Base-by-base conservation (phyloP, 2,888 invertebrate species). In the Andrena hattorfiana region DNA sequence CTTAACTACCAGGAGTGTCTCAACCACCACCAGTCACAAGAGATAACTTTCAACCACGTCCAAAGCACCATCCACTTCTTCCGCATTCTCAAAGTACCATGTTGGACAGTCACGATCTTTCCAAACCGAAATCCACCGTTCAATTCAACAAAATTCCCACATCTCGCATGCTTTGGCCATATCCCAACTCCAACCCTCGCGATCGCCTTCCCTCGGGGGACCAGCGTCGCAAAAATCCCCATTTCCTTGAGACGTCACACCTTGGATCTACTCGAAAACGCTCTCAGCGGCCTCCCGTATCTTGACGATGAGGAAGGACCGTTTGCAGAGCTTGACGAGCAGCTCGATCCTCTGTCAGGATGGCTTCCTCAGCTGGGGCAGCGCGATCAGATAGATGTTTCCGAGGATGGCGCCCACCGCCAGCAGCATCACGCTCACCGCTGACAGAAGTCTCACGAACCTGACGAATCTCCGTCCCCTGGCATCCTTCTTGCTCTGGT, bases 261-360 rank as follows among this genome's bases (percentile, higher is more conserved):
- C 54, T 20, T 10, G 49, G 32, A 30, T 77, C 85, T 91, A 93
- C 90, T 94, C 93, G 89, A 92, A 94, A 67, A 94, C 90, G 67
- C 90, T 91, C 73, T 93, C 92, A 16, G 90, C 91, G 74, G 93
- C 92, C 81, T 93, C 93, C 54, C 92, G 89, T 68, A 93, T 94
- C 84, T 93, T 93, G 35, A 93, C 93, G 73, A 93, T 91, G 74
- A 94, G 91, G 87, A 93, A 93, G 20, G 93, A 93, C 77, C 90
- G 90, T 56, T 91, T 92, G 90, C 94, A 94, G 74, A 93, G 89
- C 77, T 92, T 92, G 26, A 93, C 91, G 83, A 93, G 90, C 89
- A 93, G 91, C 76, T 94, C 93, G 75, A 93, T 92, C 85, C 90
- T 91, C 87, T 93, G 94, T 93, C 94, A 93, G 91, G 94, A 94